Evolutionary conservation across 2,113 vertebrate genomes (phyloP).

Genomic region (Melanocharis versteri): DNA sequence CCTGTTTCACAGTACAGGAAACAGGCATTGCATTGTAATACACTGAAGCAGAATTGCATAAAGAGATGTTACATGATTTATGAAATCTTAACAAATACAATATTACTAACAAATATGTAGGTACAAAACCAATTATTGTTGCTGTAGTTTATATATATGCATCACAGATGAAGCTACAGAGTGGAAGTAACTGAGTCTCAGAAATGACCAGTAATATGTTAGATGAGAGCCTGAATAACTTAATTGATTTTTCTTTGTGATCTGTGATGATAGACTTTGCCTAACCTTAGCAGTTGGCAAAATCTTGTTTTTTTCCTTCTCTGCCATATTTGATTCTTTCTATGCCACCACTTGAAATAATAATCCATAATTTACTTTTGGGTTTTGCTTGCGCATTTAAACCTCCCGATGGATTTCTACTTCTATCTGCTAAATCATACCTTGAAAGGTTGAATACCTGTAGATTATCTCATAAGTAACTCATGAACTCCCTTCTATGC

Average conservation of each 20-base stretch:
- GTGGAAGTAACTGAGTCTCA: neutral
- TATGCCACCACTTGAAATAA: neutral
- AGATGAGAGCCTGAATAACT: neutral
- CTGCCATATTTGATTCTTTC: neutral
- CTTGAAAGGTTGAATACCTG: neutral
- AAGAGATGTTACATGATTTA: neutral
- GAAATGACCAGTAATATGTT: neutral
- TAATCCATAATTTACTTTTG: neutral
- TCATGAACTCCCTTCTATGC: neutral
- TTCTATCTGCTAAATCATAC: neutral
- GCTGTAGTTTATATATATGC: neutral
- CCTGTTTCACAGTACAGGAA: neutral
- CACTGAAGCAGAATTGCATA: neutral
- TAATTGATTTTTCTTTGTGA: neutral
- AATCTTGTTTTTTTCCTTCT: neutral
- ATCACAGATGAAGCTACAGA: neutral
- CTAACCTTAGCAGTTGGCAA: neutral
- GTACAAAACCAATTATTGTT: neutral
- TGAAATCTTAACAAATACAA: neutral
- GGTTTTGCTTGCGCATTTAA: neutral
- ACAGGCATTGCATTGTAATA: neutral
- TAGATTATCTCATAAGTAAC: neutral
- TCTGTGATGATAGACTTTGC: neutral
- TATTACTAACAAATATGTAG: neutral
- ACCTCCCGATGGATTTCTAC: neutral